Conservation (phyloP, 2,113 vertebrate species). For the Notechis scutatus region DNA sequence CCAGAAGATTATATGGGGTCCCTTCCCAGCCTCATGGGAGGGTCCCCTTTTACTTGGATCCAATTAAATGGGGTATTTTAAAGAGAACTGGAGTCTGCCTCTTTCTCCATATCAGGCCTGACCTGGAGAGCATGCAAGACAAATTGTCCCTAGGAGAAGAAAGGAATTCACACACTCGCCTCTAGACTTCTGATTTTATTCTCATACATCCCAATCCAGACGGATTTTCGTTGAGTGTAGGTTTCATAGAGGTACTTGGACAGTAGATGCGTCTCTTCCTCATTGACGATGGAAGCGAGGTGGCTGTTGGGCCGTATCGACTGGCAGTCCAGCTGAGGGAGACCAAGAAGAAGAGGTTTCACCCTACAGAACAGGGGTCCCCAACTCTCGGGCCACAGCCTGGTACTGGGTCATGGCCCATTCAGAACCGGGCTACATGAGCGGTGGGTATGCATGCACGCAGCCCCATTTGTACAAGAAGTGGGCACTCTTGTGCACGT, state of each 20-base stretch:
- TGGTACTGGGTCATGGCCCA: no score
- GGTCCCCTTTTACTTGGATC: no score
- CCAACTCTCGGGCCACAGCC: no score
- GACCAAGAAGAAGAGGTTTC: not conserved
- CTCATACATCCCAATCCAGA: not conserved
- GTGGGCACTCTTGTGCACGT: no score
- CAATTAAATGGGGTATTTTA: no score
- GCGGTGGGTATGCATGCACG: rapidly evolving
- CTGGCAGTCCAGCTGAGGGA: not conserved
- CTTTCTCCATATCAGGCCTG: not conserved
- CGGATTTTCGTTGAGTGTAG: rapidly evolving
- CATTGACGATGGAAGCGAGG: not conserved
- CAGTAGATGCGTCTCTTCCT: not conserved
- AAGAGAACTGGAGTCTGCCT: no score
- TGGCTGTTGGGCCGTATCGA: rapidly evolving
- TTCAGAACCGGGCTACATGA: not conserved
- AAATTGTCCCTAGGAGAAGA: not conserved
- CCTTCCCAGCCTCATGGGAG: no score
- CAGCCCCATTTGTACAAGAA: no score
- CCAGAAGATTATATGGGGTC: no score
- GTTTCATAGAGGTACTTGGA: not conserved
- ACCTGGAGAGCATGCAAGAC: not conserved
- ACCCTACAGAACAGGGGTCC: not conserved
- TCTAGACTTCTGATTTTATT: rapidly evolving
- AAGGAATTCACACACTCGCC: not conserved